Evolutionary conservation across 2,888 invertebrate species (phyloP), one percentile per base, ranked within the genome.

Genomic region (Cephus sareptanus): DNA sequence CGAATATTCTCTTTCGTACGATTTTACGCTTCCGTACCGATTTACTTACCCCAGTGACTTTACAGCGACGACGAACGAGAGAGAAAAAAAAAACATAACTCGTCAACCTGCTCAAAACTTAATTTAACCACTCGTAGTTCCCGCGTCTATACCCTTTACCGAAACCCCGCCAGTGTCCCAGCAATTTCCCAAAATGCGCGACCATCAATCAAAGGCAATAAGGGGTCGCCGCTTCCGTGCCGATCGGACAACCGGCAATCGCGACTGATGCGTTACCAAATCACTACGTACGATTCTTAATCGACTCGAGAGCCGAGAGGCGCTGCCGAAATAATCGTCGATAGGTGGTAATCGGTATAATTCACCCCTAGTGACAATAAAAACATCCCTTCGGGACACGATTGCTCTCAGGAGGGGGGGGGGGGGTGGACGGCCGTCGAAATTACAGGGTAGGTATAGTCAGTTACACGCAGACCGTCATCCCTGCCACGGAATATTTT

Each of bases 401-500:
- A 31, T 12, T 13, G 12, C 71, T 71, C 31, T 3, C 2, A 1
- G 30, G 30, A 1, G 30, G 31, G 31, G 31, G 2, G 31, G 31
- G 9, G 71, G 31, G 71, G 71, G 30, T 2, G 31, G 13, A 1
- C 12, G 13, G 1, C 3, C 30, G 11, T 70, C 70, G 82, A 87
- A 85, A 87, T 86, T 87, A 87, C 80, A 85, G 81, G 78, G 81
- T 81, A 35, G 77, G 79, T 12, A 15, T 12, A 15, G 79, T 77
- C 75, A 77, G 83, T 80, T 83, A 82, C 75, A 34, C 69, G 80
- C 77, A 34, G 4, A 23, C 2, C 33, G 15, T 71, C 11, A 33
- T 31, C 11, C 71, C 71, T 31, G 82, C 83, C 84, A 84, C 85
- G 85, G 83, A 82, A 83, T 83, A 83, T 83, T 87, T 87, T 83